A percentile compares a stretch with the other conserved stretches of the same genome.
Conservation (phyloP, 2,113 vertebrate species). For the Arothron firmamentum region DNA sequence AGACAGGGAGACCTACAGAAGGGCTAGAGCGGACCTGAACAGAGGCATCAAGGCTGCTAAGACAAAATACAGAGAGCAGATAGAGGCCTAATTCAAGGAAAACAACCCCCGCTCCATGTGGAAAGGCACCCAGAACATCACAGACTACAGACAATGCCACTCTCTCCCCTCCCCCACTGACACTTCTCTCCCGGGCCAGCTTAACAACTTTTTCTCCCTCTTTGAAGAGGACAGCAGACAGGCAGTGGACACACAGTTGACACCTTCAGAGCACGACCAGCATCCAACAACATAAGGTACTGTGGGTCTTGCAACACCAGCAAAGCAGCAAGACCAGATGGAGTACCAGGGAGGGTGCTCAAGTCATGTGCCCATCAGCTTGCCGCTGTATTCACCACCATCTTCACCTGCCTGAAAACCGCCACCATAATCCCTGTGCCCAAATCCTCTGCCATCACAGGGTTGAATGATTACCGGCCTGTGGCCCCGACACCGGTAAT, state of each 20-base stretch:
- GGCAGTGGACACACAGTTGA: neutral
- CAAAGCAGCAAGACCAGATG: neutral
- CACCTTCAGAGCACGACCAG: neutral
- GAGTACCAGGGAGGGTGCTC: neutral
- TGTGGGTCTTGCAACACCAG: neutral
- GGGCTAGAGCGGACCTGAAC: neutral
- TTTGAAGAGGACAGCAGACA: neutral
- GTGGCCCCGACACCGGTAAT: neutral
- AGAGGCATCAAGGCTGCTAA: neutral
- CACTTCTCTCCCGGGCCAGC: neutral
- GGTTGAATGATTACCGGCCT: neutral
- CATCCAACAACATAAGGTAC: neutral
- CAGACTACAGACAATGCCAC: neutral
- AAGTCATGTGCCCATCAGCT: neutral
- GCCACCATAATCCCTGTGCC: neutral
- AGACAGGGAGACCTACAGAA: neutral
- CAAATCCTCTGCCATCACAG: neutral
- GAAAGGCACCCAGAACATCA: neutral
- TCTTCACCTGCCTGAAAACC: neutral
- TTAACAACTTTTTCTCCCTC: neutral
- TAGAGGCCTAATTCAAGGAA: neutral
- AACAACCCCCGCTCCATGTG: constrained; percentile 1
- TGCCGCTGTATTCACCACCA: neutral
- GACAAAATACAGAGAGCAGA: neutral
- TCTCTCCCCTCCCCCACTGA: neutral